phyloP scores from a whole-genome alignment of 2,113 vertebrate species.

The Salvelinus fontinalis region DNA sequence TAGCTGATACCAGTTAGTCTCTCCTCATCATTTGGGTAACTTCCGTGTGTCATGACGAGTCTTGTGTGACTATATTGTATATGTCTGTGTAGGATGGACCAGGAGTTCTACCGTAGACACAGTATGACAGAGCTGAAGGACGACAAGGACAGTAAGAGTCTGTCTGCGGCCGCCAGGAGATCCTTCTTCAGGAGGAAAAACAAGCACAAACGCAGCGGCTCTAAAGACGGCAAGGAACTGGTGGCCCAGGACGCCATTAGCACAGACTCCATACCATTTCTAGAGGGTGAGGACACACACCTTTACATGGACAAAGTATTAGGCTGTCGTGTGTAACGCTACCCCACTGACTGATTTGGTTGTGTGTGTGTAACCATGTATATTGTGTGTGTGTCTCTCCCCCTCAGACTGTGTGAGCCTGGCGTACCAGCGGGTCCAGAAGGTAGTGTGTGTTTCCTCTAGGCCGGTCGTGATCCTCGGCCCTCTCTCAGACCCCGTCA shows the following conservation, averaged over 20 bases:
- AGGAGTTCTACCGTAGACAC: conserved; percentile 95
- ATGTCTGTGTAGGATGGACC: conserved; percentile 86
- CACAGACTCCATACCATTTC: conserved; percentile 92
- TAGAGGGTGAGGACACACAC: conserved; percentile 84
- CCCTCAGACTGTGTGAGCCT: conserved; percentile 86
- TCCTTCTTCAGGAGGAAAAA: conserved; percentile 96
- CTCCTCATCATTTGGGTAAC: too few relatives aligned
- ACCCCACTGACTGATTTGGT: not conserved
- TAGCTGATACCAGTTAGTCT: too few relatives aligned
- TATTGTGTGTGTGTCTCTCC: not conserved
- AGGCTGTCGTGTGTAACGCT: not conserved
- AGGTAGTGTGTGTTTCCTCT: conserved; percentile 88
- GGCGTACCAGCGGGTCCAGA: conserved; percentile 96
- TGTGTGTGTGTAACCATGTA: conserved; percentile 1
- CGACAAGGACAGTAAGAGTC: conserved; percentile 83
- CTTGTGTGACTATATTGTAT: not conserved
- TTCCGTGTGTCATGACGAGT: too few relatives aligned
- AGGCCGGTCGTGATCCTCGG: conserved; percentile 92
- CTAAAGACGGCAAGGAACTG: conserved; percentile 94
- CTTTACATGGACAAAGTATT: not conserved
- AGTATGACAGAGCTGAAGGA: conserved; percentile 94
- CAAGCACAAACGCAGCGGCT: conserved; percentile 95
- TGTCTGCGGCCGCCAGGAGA: conserved; percentile 91
- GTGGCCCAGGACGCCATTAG: conserved; percentile 91
- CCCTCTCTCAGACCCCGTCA: conserved; percentile 92